Conservation (phyloP, 2,113 vertebrate species). For the Edolisoma coerulescens region DNA sequence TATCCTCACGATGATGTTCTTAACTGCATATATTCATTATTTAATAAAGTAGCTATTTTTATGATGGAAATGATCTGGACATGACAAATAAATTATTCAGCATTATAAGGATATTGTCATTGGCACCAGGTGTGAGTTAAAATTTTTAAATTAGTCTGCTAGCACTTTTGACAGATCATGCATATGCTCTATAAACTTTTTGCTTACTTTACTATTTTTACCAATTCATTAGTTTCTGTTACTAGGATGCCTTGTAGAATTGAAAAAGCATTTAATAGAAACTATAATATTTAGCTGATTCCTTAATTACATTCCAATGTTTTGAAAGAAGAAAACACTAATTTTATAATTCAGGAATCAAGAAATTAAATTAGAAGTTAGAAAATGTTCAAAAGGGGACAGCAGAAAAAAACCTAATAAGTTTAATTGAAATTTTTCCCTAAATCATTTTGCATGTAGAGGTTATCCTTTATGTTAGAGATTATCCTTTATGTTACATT, state of each 20-base stretch:
- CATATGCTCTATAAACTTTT: neutral
- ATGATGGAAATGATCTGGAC: slow-evolving; percentile 27
- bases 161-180: neutral
- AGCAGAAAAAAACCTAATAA: neutral
- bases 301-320: neutral
- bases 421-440: neutral
- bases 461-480: neutral
- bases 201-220: neutral
- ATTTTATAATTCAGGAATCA: neutral
- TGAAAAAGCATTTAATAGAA: neutral
- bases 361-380: neutral
- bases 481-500: neutral
- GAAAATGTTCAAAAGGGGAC: neutral
- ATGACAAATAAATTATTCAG: slow-evolving; percentile 53
- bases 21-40: slow-evolving; percentile 46
- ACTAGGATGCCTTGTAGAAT: neutral
- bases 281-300: neutral
- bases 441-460: neutral
- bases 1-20: slow-evolving; percentile 44
- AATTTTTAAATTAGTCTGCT: slow-evolving; percentile 18
- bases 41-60: slow-evolving; percentile 55
- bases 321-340: neutral
- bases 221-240: neutral
- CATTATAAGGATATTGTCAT: slow-evolving; percentile 20
- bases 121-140: slow-evolving; percentile 6